Percentiles rank a stretch among this genome's conserved stretches.
These are phyloP conservation scores for Hirtodrosophila alboralis DNA, from an alignment of 2,888 invertebrate genomes.

Conservation along the genomic window DNA sequence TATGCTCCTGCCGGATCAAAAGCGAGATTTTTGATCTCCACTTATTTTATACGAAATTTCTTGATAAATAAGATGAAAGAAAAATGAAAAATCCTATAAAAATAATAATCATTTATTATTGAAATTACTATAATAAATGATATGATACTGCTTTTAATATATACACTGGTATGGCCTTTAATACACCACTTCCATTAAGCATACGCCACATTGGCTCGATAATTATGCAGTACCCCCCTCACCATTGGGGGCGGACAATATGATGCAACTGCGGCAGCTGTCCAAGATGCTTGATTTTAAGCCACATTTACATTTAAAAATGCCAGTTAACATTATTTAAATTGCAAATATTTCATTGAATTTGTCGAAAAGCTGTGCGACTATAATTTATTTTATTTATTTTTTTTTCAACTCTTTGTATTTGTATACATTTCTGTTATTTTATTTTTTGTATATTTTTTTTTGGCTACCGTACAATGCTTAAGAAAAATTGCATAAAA, in stretches of 20 bases:
- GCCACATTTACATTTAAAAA: conserved; percentile 57
- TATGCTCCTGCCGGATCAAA: conserved; percentile 2
- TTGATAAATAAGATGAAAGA: no score
- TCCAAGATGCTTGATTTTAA: conserved; percentile 53
- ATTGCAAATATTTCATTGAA: conserved; percentile 74
- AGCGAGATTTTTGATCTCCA: not conserved
- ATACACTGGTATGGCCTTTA: not conserved
- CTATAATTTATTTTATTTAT: conserved; percentile 66
- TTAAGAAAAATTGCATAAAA: conserved; percentile 67
- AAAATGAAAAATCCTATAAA: not conserved
- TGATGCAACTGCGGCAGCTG: conserved; percentile 64
- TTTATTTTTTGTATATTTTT: conserved; percentile 10
- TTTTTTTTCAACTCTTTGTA: not conserved
- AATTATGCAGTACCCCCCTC: conserved; percentile 31
- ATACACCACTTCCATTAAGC: conserved; percentile 11
- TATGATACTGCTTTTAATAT: no score
- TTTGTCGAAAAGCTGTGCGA: conserved; percentile 69
- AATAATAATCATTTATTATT: no score
- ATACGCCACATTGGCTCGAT: conserved; percentile 9
- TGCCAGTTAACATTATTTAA: conserved; percentile 73
- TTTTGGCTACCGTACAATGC: conserved; percentile 38
- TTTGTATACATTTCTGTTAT: conserved; percentile 4
- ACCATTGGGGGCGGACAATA: conserved; percentile 15
- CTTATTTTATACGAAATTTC: not conserved
- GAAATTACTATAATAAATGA: no score